A percentile compares a stretch with the other conserved stretches of the same genome.
phyloP scores from a whole-genome alignment of 2,888 invertebrate species.

The Kuschelorhynchus macadamiae region DNA sequence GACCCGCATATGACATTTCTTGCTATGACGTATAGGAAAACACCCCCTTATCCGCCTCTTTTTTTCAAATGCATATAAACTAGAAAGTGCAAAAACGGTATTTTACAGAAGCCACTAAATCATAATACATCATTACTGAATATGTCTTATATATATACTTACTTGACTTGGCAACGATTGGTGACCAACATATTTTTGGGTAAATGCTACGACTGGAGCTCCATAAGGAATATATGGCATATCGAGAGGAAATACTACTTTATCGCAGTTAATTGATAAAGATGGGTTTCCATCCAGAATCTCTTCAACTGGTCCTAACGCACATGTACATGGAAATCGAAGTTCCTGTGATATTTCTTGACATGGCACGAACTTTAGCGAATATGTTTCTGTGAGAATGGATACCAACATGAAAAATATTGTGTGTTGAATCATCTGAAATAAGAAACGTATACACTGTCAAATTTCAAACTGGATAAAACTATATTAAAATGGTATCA shows the following conservation, averaged over 20 bases:
- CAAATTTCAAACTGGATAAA: too few relatives aligned
- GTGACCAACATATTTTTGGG: conserved; percentile 84
- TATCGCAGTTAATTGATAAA: conserved; percentile 86
- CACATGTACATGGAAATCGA: conserved; percentile 80
- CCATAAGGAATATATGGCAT: conserved; percentile 80
- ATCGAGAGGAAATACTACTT: conserved; percentile 83
- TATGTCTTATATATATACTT: conserved; percentile 37
- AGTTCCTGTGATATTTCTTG: conserved; percentile 83
- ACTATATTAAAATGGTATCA: too few relatives aligned
- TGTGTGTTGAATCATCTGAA: conserved; percentile 6
- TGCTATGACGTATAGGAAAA: too few relatives aligned
- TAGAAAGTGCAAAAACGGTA: too few relatives aligned
- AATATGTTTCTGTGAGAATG: not conserved
- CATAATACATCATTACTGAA: too few relatives aligned
- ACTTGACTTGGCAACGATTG: conserved; percentile 86
- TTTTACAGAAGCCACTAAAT: too few relatives aligned
- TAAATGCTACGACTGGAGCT: conserved; percentile 85
- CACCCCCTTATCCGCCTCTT: too few relatives aligned
- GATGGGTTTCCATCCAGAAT: conserved; percentile 68
- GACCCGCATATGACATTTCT: too few relatives aligned
- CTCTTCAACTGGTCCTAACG: conserved; percentile 70
- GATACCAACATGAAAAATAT: conserved; percentile 4
- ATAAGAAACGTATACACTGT: too few relatives aligned
- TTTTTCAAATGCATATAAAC: too few relatives aligned
- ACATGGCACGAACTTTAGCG: conserved; percentile 73